These are phyloP conservation scores for Saxidomus purpurata DNA, from an alignment of 1,140 invertebrate genomes.

Conservation along the genomic window DNA sequence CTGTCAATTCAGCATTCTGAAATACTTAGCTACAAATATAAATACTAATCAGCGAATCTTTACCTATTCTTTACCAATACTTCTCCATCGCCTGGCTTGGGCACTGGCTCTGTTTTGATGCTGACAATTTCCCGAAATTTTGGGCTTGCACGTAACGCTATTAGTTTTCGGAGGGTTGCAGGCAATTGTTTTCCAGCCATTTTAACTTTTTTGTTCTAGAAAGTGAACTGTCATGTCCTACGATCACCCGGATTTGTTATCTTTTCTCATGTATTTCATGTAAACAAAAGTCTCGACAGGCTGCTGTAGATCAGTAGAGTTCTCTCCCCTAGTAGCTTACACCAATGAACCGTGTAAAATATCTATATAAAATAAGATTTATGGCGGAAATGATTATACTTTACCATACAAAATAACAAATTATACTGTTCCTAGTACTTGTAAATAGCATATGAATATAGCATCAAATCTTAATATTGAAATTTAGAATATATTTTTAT, in stretches of 20 bases:
- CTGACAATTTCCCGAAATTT: constrained; percentile 77
- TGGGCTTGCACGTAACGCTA: constrained; percentile 74
- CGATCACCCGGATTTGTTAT: not conserved
- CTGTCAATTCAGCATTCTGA: too few relatives aligned
- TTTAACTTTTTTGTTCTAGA: not conserved
- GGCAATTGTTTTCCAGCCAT: constrained; percentile 76
- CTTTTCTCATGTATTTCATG: not conserved
- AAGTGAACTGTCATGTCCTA: not conserved
- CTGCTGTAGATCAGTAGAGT: not conserved
- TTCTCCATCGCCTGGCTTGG: constrained; percentile 72
- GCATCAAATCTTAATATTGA: too few relatives aligned
- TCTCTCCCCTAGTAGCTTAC: not conserved
- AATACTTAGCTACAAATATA: too few relatives aligned
- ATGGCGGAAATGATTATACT: too few relatives aligned
- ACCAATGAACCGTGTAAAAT: too few relatives aligned
- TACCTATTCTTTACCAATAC: constrained; percentile 79
- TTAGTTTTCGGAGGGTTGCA: constrained; percentile 71
- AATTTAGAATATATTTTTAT: too few relatives aligned
- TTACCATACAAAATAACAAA: too few relatives aligned
- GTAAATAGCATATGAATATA: too few relatives aligned
- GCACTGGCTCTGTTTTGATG: constrained; percentile 71
- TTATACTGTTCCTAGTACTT: too few relatives aligned
- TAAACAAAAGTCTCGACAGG: not conserved
- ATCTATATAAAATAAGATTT: too few relatives aligned
- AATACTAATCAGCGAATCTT: too few relatives aligned